Conservation (phyloP, 2,113 vertebrate genomes). For the Hyperopisus bebe region DNA sequence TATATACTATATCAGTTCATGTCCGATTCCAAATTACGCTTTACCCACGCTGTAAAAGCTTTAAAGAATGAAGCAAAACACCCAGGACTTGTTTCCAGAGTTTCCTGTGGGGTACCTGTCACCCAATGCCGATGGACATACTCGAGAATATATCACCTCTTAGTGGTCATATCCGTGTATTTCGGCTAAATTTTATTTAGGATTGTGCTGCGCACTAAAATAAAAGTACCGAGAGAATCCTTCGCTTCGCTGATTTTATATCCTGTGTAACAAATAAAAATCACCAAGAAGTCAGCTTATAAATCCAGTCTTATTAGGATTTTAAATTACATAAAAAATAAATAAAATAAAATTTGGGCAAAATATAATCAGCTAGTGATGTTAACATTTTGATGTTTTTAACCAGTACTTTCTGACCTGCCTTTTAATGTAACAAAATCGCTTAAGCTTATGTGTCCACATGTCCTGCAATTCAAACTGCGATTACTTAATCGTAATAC, state of each 20-base stretch:
- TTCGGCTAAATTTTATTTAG: not conserved
- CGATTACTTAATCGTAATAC: not conserved
- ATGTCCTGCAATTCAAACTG: not conserved
- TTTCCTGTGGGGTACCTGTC: conserved; percentile 12
- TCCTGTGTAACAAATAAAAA: not conserved
- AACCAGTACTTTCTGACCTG: not conserved
- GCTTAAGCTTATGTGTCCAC: not conserved
- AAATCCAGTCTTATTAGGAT: not conserved
- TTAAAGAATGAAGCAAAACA: not conserved
- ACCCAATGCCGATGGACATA: not conserved
- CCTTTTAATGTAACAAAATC: not conserved
- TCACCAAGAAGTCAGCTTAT: not conserved
- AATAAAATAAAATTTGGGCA: not conserved
- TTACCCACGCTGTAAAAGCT: not conserved
- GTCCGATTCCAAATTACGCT: not conserved
- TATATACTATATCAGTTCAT: not conserved
- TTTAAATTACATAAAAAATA: not conserved
- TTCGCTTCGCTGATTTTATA: not conserved
- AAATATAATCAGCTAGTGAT: not conserved
- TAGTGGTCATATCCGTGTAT: not conserved
- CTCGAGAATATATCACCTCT: conserved; percentile 4
- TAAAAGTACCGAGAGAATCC: not conserved
- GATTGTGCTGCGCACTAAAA: not conserved
- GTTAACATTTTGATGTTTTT: not conserved
- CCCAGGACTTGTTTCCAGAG: not conserved